Evolutionary conservation across 2,113 vertebrate species (phyloP).

Genomic region (Menura novaehollandiae): DNA sequence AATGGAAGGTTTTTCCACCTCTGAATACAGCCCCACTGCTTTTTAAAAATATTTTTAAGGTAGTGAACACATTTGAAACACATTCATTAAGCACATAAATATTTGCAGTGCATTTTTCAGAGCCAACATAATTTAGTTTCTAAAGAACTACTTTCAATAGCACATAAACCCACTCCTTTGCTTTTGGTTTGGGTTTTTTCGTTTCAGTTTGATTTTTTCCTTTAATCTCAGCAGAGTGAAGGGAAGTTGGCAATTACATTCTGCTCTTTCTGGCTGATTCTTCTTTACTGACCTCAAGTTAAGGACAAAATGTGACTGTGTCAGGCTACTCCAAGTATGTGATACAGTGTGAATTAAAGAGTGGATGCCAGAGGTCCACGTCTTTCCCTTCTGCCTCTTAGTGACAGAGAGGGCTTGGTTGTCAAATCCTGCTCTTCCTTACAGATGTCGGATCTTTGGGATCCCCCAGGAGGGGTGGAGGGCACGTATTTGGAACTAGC

Average conservation of each 20-base stretch:
- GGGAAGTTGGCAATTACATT: background rate
- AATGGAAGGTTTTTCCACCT: background rate
- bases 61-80: background rate
- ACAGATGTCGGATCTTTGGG: background rate
- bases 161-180: background rate
- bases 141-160: background rate
- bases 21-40: background rate
- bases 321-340: conserved; percentile 2
- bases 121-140: background rate
- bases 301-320: conserved; percentile 1
- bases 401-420: background rate
- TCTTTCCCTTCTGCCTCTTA: background rate
- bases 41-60: background rate
- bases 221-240: background rate
- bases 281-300: background rate
- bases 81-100: background rate
- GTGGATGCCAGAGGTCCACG: background rate
- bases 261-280: background rate
- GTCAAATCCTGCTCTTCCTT: background rate
- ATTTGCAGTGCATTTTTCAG: background rate
- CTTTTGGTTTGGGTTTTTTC: background rate
- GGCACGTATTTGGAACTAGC: background rate
- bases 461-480: background rate
- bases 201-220: background rate
- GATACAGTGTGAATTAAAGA: background rate